Percentiles rank a stretch among this genome's conserved stretches.
phyloP scores from a whole-genome alignment of 2,797 vertebrate species.

The Aeoliscus strigatus region DNA sequence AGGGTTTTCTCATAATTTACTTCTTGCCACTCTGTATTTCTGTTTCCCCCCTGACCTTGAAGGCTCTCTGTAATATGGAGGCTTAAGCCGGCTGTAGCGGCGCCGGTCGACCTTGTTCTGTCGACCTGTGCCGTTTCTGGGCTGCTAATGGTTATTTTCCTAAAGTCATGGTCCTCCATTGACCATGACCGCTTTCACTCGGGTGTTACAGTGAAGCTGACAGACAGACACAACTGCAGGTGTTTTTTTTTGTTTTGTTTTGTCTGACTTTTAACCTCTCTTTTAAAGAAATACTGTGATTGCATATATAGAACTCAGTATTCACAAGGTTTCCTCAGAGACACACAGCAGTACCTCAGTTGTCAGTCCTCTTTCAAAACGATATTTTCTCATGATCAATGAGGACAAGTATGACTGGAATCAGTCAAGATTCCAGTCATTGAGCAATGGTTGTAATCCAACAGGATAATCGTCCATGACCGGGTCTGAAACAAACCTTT shows the following conservation, averaged over 20 bases:
- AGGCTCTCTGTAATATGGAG: conserved; percentile 14
- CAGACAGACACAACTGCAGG: conserved; percentile 37
- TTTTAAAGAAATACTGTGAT: conserved; percentile 9
- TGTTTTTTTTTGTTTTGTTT: conserved; percentile 24
- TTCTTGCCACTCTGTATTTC: conserved; percentile 17
- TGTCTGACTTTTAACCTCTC: conserved; percentile 32
- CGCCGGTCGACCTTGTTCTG: conserved; percentile 35
- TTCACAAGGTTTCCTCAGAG: too few relatives aligned
- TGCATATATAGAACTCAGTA: conserved; percentile 2
- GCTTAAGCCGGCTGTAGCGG: conserved; percentile 26
- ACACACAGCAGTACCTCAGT: too few relatives aligned
- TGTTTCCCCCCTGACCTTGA: conserved; percentile 38
- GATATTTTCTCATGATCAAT: too few relatives aligned
- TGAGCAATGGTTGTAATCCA: too few relatives aligned
- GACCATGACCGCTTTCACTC: conserved; percentile 18
- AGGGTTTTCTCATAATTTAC: conserved; percentile 45
- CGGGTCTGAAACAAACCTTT: too few relatives aligned
- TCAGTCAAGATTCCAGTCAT: too few relatives aligned
- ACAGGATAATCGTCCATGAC: too few relatives aligned
- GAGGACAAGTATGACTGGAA: too few relatives aligned
- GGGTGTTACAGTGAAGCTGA: conserved; percentile 33
- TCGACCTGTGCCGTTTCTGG: conserved; percentile 7
- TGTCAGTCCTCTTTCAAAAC: too few relatives aligned
- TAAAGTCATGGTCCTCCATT: conserved; percentile 39
- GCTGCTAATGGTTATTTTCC: conserved; percentile 52